Percentiles rank a stretch among this genome's conserved stretches.
Conservation (phyloP, 2,888 invertebrate species). For the Strigamia maritima region DNA sequence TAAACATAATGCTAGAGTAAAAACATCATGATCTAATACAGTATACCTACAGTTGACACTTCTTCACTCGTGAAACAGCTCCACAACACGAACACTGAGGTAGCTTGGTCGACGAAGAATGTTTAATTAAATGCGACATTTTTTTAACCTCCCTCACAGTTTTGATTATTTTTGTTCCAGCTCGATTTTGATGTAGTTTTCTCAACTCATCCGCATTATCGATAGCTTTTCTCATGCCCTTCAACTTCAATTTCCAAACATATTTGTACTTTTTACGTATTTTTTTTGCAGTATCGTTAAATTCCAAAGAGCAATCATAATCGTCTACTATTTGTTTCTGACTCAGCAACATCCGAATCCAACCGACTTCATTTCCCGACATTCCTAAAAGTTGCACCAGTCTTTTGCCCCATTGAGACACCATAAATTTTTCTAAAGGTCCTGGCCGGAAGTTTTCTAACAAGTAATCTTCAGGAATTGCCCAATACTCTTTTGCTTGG, state of each 20-base stretch:
- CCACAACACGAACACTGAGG: neutral
- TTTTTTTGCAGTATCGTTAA: neutral
- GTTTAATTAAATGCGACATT: neutral
- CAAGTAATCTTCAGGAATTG: neutral
- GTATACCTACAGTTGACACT: neutral
- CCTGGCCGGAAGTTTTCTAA: neutral
- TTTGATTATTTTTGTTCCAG: neutral
- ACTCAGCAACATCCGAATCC: neutral
- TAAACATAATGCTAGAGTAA: neutral
- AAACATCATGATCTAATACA: neutral
- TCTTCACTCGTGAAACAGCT: neutral
- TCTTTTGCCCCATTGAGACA: neutral
- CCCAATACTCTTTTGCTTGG: neutral
- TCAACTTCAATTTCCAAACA: neutral
- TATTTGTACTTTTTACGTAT: neutral
- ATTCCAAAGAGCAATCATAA: neutral
- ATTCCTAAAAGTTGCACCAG: neutral
- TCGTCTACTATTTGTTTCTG: neutral
- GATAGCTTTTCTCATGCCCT: neutral
- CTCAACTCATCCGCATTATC: neutral
- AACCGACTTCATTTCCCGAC: neutral
- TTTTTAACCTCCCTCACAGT: neutral
- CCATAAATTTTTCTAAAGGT: neutral
- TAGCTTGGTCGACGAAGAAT: neutral
- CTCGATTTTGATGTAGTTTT: neutral